phyloP scores from a whole-genome alignment of 2,888 invertebrate species.

The Dexiosoma caninum region DNA sequence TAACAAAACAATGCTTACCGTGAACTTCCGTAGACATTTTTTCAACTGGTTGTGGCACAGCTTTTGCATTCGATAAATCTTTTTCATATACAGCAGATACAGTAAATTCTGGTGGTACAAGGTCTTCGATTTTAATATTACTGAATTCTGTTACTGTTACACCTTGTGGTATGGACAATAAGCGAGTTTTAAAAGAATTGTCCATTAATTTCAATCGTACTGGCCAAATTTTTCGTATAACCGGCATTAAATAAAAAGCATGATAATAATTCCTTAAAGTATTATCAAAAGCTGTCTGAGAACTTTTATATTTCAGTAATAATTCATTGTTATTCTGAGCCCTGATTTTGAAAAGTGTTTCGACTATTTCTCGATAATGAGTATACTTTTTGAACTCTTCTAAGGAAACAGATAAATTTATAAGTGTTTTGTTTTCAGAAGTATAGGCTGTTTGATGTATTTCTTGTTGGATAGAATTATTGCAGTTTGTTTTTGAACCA shows the following conservation, averaged over 20 bases:
- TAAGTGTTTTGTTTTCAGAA: not conserved
- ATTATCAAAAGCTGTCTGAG: not conserved
- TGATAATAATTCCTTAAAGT: conserved; percentile 33
- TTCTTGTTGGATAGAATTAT: not conserved
- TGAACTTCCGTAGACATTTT: no score
- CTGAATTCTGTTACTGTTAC: not conserved
- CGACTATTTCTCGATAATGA: conserved; percentile 33
- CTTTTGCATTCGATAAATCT: not conserved
- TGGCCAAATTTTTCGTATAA: conserved; percentile 29
- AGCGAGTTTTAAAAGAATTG: conserved; percentile 7
- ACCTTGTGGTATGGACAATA: conserved; percentile 40
- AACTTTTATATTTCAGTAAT: conserved; percentile 18
- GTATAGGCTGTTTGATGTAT: not conserved
- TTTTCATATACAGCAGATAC: not conserved
- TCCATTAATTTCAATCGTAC: conserved; percentile 43
- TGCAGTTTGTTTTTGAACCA: not conserved
- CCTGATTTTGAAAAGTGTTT: conserved; percentile 35
- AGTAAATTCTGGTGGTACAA: not conserved
- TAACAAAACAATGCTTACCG: no score
- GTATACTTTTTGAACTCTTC: conserved; percentile 52
- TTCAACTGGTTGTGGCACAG: no score
- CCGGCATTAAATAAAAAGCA: conserved; percentile 42
- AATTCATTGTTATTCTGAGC: not conserved
- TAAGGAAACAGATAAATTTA: conserved; percentile 2
- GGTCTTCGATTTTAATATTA: not conserved